These are phyloP conservation scores for Chamaetylas fuelleborni DNA, from an alignment of 2,113 vertebrate genomes.

Conservation along the genomic window DNA sequence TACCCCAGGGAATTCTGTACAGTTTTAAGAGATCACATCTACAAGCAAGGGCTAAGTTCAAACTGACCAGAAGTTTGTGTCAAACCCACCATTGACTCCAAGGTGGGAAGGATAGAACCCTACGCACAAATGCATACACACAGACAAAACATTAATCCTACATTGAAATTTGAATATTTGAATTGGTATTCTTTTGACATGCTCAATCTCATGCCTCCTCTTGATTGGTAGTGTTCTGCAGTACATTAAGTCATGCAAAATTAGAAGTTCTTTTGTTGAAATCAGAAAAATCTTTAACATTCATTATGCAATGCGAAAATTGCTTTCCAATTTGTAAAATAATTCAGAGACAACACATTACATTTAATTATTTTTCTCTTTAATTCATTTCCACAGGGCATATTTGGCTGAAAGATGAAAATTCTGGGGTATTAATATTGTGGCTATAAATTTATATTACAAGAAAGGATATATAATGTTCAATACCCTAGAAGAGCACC, in stretches of 20 bases:
- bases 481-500: neutral
- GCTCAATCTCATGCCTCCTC: neutral
- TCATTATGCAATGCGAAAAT: neutral
- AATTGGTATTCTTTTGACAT: neutral
- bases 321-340: neutral
- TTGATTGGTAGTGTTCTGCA: neutral
- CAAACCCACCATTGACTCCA: neutral
- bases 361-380: neutral
- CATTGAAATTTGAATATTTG: neutral
- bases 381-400: neutral
- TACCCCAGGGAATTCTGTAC: neutral
- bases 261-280: neutral
- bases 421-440: neutral
- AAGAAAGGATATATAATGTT: neutral
- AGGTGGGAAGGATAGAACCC: neutral
- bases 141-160: neutral
- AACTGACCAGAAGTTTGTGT: neutral
- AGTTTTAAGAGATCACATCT: neutral
- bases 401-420: constrained; percentile 27
- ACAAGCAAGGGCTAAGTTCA: neutral
- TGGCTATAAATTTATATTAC: neutral
- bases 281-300: neutral
- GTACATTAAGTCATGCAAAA: neutral
- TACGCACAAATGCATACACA: neutral
- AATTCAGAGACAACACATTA: neutral